Conservation (phyloP, 1,140 invertebrate genomes). For the Cheumatopsyche charites region DNA sequence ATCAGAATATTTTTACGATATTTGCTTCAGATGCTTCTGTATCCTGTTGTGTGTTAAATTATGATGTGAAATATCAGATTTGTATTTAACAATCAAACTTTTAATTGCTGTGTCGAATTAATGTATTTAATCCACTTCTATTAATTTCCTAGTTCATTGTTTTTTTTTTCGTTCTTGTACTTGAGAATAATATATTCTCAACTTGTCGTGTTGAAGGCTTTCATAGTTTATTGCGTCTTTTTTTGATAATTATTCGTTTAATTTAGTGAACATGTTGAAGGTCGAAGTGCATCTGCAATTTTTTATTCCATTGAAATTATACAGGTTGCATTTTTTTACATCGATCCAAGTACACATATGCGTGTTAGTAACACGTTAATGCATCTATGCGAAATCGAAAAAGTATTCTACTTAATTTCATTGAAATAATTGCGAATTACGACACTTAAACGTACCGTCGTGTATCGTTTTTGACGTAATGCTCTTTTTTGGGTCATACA, state of each 20-base stretch:
- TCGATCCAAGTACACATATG: background rate
- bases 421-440: slow-evolving; percentile 11
- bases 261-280: too few relatives aligned
- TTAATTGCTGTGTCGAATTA: too few relatives aligned
- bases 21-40: too few relatives aligned
- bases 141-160: slow-evolving; percentile 8
- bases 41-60: too few relatives aligned
- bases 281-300: too few relatives aligned
- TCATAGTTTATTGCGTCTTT: background rate
- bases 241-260: background rate
- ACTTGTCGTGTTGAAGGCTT: background rate
- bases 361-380: too few relatives aligned
- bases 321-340: background rate
- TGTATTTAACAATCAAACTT: too few relatives aligned
- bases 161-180: background rate
- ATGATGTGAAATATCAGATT: too few relatives aligned
- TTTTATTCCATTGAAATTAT: too few relatives aligned
- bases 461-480: slow-evolving; percentile 19
- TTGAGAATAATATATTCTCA: slow-evolving; percentile 5
- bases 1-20: too few relatives aligned
- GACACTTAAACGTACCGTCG: background rate
- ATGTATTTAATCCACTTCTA: background rate
- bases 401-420: too few relatives aligned
- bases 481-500: slow-evolving; percentile 18
- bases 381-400: too few relatives aligned